Base-by-base conservation (phyloP, 2,888 invertebrate genomes). In the Hypomecis atomaria region DNA sequence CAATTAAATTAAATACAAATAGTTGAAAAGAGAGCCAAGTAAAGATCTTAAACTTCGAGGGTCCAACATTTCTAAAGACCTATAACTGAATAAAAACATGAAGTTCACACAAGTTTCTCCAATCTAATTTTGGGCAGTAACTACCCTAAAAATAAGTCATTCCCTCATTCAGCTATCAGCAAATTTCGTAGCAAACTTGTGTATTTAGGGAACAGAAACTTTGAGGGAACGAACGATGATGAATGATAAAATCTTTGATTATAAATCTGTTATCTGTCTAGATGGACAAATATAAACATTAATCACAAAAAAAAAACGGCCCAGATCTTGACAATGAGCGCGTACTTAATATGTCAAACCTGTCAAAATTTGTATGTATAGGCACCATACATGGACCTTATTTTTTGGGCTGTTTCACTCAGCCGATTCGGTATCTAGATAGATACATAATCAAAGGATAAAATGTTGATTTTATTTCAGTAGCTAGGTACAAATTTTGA, bases 61-160 rank as follows among this genome's bases (percentile, higher is more conserved):
- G 44, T n/a, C 33, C 33, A 50, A 62, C 52, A 64, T 73, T 75
- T 55, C 40, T 42, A 73, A 68, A 74, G 73, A 74, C 69, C 67
- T 68, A 69, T 72, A 75, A 77, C 76, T 68, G 72, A 66, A 61
- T 67, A 62, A 56, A 62, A 62, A 55, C 62, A 62, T 61, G 56
- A 48, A 61, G 59, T 63, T 61, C 38, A 47, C 38, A 54, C 54
- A 49, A 63, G 60, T 65, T 59, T 43, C 13, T 34, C 54, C 55
- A 62, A 70, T 66, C 59, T 58, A 49, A 67, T 64, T 65, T 48
- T 36, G 59, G 60, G 33, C 47, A 13, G 47, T 49, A 44, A 57
- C 9, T 36, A 7, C 61, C 54, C 55, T 6, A 45, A 58, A 60
- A 62, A 60, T 50, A 54, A 49, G 36, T 37, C 53, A 45, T 10